Evolutionary conservation across 2,888 invertebrate species (phyloP).

Genomic region (Macrophya alboannulata): DNA sequence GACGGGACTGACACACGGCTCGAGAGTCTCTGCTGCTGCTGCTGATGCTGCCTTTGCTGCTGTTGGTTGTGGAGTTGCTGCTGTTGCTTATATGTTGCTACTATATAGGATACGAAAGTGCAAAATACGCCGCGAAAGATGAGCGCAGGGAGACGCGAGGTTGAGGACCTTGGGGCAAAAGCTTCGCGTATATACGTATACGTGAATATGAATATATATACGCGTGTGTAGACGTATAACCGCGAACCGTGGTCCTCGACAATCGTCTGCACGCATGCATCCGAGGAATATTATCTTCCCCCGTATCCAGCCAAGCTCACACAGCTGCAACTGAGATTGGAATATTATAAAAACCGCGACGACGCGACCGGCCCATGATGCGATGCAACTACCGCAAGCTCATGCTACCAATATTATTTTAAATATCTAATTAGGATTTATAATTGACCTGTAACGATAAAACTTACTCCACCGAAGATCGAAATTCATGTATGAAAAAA

Average conservation of each 20-base stretch:
- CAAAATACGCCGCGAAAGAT: slow-evolving; percentile 37
- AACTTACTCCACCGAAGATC: not conserved
- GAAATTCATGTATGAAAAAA: not conserved
- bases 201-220: not conserved
- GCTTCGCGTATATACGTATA: slow-evolving; percentile 20
- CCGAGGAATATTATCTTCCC: slow-evolving; percentile 50
- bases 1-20: slow-evolving; percentile 29
- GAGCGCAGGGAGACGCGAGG: slow-evolving; percentile 34
- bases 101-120: slow-evolving; percentile 19
- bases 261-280: slow-evolving; percentile 58
- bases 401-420: not conserved
- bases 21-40: slow-evolving; percentile 4
- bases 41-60: not conserved
- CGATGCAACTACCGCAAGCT: not conserved
- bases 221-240: slow-evolving; percentile 1
- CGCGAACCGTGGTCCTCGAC: slow-evolving; percentile 53
- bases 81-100: not conserved
- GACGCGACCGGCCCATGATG: not conserved
- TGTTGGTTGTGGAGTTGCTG: not conserved
- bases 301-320: slow-evolving; percentile 12
- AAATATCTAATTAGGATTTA: slow-evolving; percentile 19
- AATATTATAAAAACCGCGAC: slow-evolving; percentile 23
- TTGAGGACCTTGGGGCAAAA: slow-evolving; percentile 45
- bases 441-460: slow-evolving; percentile 8
- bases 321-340: slow-evolving; percentile 38